Conservation (phyloP, 2,888 invertebrate species). For the Geophilus truncorum region DNA sequence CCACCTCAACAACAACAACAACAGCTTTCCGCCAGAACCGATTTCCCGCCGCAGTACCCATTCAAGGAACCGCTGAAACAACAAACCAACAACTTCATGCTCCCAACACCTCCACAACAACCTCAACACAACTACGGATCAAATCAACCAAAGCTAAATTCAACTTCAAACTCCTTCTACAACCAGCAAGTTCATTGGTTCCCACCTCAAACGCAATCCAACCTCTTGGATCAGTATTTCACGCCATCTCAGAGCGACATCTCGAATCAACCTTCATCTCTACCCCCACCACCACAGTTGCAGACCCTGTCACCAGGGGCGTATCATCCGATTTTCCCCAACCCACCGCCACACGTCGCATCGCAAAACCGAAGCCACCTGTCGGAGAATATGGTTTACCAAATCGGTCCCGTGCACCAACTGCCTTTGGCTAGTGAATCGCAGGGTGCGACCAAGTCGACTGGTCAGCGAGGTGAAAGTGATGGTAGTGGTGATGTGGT, state of each 20-base stretch:
- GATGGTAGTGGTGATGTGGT: slow-evolving; percentile 28
- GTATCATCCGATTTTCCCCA: slow-evolving; percentile 28
- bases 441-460: not conserved
- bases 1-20: no score
- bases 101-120: not conserved
- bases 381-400: slow-evolving; percentile 27
- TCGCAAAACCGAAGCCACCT: slow-evolving; percentile 35
- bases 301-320: slow-evolving; percentile 30
- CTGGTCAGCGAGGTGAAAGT: not conserved
- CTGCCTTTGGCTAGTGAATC: not conserved
- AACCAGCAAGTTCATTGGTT: slow-evolving; percentile 32
- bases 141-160: not conserved
- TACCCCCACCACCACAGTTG: not conserved
- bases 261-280: not conserved
- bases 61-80: not conserved
- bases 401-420: not conserved
- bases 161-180: not conserved
- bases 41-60: not conserved
- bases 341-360: slow-evolving; percentile 36
- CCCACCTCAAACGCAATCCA: not conserved
- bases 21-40: not conserved
- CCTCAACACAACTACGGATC: not conserved
- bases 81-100: not conserved
- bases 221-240: slow-evolving; percentile 20
- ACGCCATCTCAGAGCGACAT: not conserved